Conservation (phyloP, 1,140 invertebrate genomes). For the Heliconius himera region DNA sequence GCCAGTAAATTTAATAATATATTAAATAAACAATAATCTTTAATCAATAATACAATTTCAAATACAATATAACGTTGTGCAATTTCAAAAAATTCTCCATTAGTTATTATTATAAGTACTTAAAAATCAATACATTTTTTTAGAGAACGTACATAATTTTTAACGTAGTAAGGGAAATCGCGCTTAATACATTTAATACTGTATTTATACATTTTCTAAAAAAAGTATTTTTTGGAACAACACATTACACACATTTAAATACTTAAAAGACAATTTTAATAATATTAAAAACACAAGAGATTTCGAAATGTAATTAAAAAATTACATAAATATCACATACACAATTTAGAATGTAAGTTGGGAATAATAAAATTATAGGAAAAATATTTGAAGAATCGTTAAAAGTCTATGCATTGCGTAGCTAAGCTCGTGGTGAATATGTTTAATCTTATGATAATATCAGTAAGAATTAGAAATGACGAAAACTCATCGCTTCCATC, state of each 20-base stretch:
- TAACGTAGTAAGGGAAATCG: too few species aligned
- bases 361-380: not conserved
- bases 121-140: not conserved
- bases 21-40: not conserved
- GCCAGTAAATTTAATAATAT: not conserved
- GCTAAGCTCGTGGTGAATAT: constrained; percentile 17
- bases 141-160: too few species aligned
- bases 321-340: constrained; percentile 8
- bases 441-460: constrained; percentile 5
- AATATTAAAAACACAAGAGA: not conserved
- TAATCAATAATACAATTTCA: not conserved
- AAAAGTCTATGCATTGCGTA: constrained; percentile 8
- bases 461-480: not conserved
- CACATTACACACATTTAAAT: not conserved
- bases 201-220: too few species aligned
- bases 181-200: too few species aligned
- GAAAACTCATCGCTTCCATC: not conserved
- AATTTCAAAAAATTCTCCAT: not conserved
- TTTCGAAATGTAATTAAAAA: not conserved
- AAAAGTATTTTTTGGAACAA: too few species aligned
- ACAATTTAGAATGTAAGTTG: constrained; percentile 14
- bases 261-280: not conserved
- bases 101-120: not conserved
- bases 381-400: not conserved
- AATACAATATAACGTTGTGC: not conserved